Evolutionary conservation across 2,797 vertebrate species (phyloP).

Genomic region (Enteromius radiatus): DNA sequence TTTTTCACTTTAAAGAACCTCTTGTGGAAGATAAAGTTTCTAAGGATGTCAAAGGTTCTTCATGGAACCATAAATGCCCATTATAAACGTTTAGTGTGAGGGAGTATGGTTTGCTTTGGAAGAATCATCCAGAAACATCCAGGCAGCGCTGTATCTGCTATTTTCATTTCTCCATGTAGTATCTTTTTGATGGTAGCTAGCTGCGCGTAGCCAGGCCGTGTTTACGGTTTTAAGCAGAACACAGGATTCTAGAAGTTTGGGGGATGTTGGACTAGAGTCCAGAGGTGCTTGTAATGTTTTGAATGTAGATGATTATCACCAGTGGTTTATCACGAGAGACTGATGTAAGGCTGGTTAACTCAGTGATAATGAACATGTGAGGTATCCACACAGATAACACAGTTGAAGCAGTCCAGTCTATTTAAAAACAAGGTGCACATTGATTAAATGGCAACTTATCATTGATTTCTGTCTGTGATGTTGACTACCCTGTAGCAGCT

Average conservation of each 20-base stretch:
- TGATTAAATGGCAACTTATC: slow-evolving; percentile 16
- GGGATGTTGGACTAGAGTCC: slow-evolving; percentile 69
- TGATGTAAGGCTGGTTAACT: neutral
- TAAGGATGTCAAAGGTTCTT: neutral
- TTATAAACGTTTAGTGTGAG: slow-evolving; percentile 5
- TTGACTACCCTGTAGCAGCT: slow-evolving; percentile 8
- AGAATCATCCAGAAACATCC: slow-evolving; percentile 64
- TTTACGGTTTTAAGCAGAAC: slow-evolving; percentile 76
- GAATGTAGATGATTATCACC: slow-evolving; percentile 37
- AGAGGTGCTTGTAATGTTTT: slow-evolving; percentile 52
- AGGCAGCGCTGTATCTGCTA: slow-evolving; percentile 15
- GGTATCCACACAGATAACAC: slow-evolving; percentile 8
- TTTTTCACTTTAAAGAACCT: neutral
- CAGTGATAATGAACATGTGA: neutral
- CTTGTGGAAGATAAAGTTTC: neutral
- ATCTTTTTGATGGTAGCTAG: slow-evolving; percentile 64
- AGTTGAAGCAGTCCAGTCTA: slow-evolving; percentile 14
- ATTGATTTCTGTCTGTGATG: slow-evolving; percentile 19
- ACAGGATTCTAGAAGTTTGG: slow-evolving; percentile 62
- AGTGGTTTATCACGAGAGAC: slow-evolving; percentile 3
- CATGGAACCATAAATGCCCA: neutral
- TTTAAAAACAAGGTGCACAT: slow-evolving; percentile 14
- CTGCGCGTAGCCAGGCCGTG: slow-evolving; percentile 67
- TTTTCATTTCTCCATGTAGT: slow-evolving; percentile 5
- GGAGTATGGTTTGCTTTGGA: slow-evolving; percentile 39